A percentile compares a stretch with the other conserved stretches of the same genome.
Conservation (phyloP, 92 coral and sea anemone genomes). For the Bergia puertoricense region DNA sequence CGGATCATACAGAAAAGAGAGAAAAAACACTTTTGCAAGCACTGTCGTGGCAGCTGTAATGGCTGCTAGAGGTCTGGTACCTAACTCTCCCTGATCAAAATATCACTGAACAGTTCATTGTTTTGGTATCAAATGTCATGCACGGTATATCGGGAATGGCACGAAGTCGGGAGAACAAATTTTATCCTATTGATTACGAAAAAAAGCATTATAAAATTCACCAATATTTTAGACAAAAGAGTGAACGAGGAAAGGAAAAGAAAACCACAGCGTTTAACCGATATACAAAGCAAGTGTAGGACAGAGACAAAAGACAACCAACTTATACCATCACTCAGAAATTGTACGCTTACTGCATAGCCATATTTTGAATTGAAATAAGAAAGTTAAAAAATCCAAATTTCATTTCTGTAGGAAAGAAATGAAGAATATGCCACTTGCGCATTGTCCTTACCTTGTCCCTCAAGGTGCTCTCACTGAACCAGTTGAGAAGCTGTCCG, state of each 20-base stretch:
- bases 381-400: not conserved
- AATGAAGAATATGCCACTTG: not conserved
- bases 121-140: not conserved
- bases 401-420: not conserved
- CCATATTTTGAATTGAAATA: not conserved
- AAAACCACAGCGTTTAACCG: not conserved
- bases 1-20: too few species aligned
- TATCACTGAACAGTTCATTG: not conserved
- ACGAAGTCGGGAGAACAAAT: not conserved
- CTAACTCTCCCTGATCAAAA: too few species aligned
- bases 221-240: not conserved
- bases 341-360: not conserved
- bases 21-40: too few species aligned
- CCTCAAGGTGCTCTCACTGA: constrained; percentile 70
- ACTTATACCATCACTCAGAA: not conserved
- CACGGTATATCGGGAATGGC: not conserved
- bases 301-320: not conserved
- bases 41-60: too few species aligned
- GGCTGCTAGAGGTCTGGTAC: too few species aligned
- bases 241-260: not conserved
- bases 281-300: not conserved
- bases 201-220: not conserved
- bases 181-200: not conserved
- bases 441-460: constrained; percentile 74
- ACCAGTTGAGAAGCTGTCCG: constrained; percentile 88